These are phyloP conservation scores for Macquaria ambigua DNA, from an alignment of 2,113 vertebrate genomes.

Conservation along the genomic window DNA sequence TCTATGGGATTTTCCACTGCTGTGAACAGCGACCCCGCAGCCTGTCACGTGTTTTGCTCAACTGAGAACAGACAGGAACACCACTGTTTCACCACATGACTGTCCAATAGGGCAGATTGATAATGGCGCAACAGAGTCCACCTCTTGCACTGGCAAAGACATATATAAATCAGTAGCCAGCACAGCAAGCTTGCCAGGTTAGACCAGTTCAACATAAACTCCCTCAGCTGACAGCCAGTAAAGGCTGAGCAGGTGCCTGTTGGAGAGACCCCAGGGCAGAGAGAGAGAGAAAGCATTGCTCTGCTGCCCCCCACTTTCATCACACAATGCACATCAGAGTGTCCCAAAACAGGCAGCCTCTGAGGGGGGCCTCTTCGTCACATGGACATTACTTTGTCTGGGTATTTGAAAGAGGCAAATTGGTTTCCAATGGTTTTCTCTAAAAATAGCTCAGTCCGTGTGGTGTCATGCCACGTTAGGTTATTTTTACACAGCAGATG, in stretches of 20 bases:
- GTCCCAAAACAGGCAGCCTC: conserved; percentile 48
- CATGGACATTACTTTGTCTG: conserved; percentile 56
- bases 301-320: conserved; percentile 34
- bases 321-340: conserved; percentile 46
- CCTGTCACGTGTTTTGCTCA: conserved; percentile 59
- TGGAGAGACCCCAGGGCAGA: conserved; percentile 51
- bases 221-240: conserved; percentile 45
- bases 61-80: conserved; percentile 19
- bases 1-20: conserved; percentile 77
- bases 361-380: conserved; percentile 32
- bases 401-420: conserved; percentile 61
- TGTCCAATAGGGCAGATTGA: conserved; percentile 9
- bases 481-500: conserved; percentile 65
- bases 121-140: conserved; percentile 6
- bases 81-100: conserved; percentile 16
- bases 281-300: conserved; percentile 27
- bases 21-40: conserved; percentile 26
- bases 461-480: conserved; percentile 39
- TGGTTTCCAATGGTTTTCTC: conserved; percentile 68
- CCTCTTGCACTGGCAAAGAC: neutral
- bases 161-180: conserved; percentile 5
- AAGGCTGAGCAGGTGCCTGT: conserved; percentile 52
- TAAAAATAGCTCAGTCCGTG: conserved; percentile 66
- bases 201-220: conserved; percentile 30
- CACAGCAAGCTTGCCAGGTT: neutral